Base-by-base conservation (phyloP, 2,888 invertebrate genomes). In the Argyresthia goedartella region DNA sequence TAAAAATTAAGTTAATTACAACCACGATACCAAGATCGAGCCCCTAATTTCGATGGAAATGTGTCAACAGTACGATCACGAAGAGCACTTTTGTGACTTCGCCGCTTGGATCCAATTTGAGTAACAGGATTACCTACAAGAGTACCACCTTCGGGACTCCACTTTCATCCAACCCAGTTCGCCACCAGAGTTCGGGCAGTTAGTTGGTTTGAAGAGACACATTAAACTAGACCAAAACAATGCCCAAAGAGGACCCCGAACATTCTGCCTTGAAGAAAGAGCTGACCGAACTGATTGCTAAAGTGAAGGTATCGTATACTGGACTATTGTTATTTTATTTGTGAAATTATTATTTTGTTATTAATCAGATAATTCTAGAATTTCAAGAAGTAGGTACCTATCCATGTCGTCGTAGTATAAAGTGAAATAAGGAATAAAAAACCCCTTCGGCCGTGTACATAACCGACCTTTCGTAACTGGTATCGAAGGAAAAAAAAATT, bases 171-270 rank as follows among this genome's bases (percentile, higher is more conserved):
- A 36, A n/a, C 35, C 36, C 48, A 48, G 11, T 48, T 11, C 34
- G 35, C 33, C 33, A 9, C 14, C 4, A 14, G 13, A 35, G 8
- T 15, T 36, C n/a, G 36, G 35, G 48, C 35, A 4, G 33, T 6
- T 9, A 16, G 13, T 11, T 7, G 11, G 33, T 13, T 25, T 48
- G 13, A 14, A 48, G 25, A 33, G 48, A 15, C 14, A 9, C 10
- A 11, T n/a, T 6, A n/a, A 4, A 13, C 13, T 13, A 34, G 10
- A 46, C 39, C 39, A 9, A n/a, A 48, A 42, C 14, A 8, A 94
- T 94, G 94, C 91, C 92, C 8, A 95, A 95, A 78, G 92, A 92
- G 62, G 95, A 96, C 76, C 91, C 95, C 0, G 95, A 96, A 79
- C 90, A 92, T 1, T 88, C 91, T 25, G 91, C 91, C 52, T 87